Evolutionary conservation across 2,888 invertebrate genomes (phyloP), one percentile per base, ranked within the genome.

Genomic region (Drosophila koepferae): DNA sequence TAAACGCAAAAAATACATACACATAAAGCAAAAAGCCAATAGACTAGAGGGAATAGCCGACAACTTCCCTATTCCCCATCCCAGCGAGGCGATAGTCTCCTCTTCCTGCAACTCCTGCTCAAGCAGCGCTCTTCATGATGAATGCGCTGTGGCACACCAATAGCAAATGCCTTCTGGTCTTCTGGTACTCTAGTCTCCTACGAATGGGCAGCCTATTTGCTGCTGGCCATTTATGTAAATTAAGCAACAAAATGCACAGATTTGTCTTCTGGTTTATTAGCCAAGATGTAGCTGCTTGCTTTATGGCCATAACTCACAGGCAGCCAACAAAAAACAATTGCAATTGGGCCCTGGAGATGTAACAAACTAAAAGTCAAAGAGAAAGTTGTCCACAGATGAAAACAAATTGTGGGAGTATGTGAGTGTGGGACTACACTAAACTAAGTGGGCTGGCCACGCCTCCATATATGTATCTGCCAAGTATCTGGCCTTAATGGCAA

Each of bases 191-290:
- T 2, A 12, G 12, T 16, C 58, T 55, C 44, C 48, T 60, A 18
- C 64, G 49, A 53, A 62, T 66, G 66, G 74, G 60, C 70, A 43
- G 34, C 55, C 31, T 56, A 53, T 58, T 43, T 53, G 64, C 75
- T 70, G 60, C 51, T 58, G 72, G 79, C 77, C 90, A 87, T 87
- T 90, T 88, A 88, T 90, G 90, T 89, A 90, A 90, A 87, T 87
- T 90, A 88, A 87, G 81, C 86, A 81, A 54, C 81, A 66, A 81
- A 87, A 85, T 85, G 82, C 74, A 79, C 76, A 90, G 90, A 87
- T 87, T 87, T 87, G 83, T 87, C 90, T 90, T 56, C 67, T 82
- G 72, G 72, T 89, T 82, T 86, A 90, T 87, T 90, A 88, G 86
- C 81, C 81, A 77, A 87, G 75, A 66, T 73, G 65, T 59, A 55